Percentiles rank a stretch among this genome's conserved stretches.
These are phyloP conservation scores for Callocephalon fimbriatum DNA, from an alignment of 2,113 vertebrate genomes.

Conservation along the genomic window DNA sequence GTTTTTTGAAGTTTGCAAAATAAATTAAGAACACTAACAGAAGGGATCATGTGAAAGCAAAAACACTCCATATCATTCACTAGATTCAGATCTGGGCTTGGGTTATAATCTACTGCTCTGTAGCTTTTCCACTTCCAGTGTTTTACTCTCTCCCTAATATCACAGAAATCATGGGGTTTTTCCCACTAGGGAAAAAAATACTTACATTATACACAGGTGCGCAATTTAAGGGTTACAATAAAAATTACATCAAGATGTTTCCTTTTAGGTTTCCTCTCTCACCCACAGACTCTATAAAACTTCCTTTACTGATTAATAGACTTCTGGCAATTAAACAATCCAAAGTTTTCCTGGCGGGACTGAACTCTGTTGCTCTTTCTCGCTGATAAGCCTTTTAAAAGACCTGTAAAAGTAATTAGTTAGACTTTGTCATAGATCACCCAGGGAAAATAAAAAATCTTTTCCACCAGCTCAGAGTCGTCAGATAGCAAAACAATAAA, in stretches of 20 bases:
- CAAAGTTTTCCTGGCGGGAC: constrained; percentile 14
- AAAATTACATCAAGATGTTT: neutral
- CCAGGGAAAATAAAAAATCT: neutral
- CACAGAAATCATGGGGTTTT: neutral
- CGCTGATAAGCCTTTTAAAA: neutral
- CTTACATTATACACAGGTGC: neutral
- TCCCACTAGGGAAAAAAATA: neutral
- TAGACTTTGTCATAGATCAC: constrained; percentile 8
- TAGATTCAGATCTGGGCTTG: neutral
- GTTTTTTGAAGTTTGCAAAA: constrained; percentile 3
- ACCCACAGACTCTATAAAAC: neutral
- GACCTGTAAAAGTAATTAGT: neutral
- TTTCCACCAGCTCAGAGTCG: neutral
- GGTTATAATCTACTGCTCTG: neutral
- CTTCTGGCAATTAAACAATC: constrained; percentile 12
- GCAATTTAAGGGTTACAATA: neutral
- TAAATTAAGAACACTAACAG: neutral
- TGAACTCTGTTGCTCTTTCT: constrained; percentile 19
- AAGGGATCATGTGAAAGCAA: neutral
- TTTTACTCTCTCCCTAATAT: neutral
- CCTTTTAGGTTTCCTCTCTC: neutral
- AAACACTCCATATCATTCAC: neutral
- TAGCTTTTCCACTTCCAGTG: neutral
- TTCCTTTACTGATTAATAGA: constrained; percentile 44
- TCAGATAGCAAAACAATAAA: neutral